These are phyloP conservation scores for Ypsolopha sequella DNA, from an alignment of 2,888 invertebrate species.

Conservation along the genomic window DNA sequence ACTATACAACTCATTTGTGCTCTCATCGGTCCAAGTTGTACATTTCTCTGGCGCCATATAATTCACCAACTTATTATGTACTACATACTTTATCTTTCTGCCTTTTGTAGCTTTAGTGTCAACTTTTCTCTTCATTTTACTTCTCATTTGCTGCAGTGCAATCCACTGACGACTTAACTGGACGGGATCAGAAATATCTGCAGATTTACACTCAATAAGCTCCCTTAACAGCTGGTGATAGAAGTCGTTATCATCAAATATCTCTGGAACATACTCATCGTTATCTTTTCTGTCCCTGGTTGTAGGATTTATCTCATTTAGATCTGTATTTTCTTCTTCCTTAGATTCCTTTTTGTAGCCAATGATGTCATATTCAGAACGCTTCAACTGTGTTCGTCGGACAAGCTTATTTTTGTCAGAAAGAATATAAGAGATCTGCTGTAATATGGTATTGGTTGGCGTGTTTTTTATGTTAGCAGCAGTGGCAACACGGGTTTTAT, in stretches of 20 bases:
- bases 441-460: conserved; percentile 74
- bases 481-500: conserved; percentile 84
- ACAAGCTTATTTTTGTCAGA: conserved; percentile 82
- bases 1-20: conserved; percentile 83
- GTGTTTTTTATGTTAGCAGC: conserved; percentile 74
- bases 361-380: conserved; percentile 78
- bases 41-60: conserved; percentile 88
- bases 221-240: conserved; percentile 94
- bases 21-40: conserved; percentile 80
- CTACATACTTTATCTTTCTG: conserved; percentile 87
- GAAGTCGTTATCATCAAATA: conserved; percentile 98
- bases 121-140: conserved; percentile 92
- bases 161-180: conserved; percentile 92
- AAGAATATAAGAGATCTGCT: conserved; percentile 89
- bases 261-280: conserved; percentile 80
- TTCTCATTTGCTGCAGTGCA: conserved; percentile 90
- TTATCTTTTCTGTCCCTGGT: conserved; percentile 41
- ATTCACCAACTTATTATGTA: conserved; percentile 88
- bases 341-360: conserved; percentile 57
- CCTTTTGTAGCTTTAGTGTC: conserved; percentile 97
- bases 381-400: conserved; percentile 82
- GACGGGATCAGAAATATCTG: conserved; percentile 85
- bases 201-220: conserved; percentile 91
- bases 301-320: conserved; percentile 21
- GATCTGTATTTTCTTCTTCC: conserved; percentile 18